A percentile compares a stretch with the other conserved stretches of the same genome.
Evolutionary conservation across 2,888 invertebrate genomes (phyloP).

Genomic region (Polyommatus iphigenia): DNA sequence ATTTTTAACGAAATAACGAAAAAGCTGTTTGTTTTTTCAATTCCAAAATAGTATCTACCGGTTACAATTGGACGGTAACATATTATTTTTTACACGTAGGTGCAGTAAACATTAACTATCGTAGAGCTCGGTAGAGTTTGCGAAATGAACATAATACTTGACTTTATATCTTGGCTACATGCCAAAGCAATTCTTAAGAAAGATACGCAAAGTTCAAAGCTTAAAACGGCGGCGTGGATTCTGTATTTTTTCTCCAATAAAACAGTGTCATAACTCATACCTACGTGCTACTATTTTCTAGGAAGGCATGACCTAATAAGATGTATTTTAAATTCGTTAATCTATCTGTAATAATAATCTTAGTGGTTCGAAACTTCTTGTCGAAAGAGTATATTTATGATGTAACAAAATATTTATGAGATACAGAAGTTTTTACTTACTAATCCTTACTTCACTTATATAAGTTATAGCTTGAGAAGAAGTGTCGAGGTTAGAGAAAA

Average conservation of each 20-base stretch:
- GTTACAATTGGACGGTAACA: not conserved
- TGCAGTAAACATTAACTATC: not conserved
- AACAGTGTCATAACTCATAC: not conserved
- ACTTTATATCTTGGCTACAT: not conserved
- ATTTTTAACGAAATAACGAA: too few species aligned
- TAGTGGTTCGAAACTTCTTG: too few species aligned
- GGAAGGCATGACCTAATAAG: not conserved
- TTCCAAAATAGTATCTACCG: too few species aligned
- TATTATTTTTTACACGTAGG: not conserved
- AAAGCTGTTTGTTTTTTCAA: too few species aligned
- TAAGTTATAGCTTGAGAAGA: too few species aligned
- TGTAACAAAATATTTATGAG: too few species aligned
- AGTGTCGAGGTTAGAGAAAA: too few species aligned
- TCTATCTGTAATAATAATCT: too few species aligned
- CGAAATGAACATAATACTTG: not conserved
- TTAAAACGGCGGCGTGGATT: not conserved
- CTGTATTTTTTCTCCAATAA: not conserved
- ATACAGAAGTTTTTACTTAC: too few species aligned
- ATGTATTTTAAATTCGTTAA: too few species aligned
- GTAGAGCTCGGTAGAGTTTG: not conserved
- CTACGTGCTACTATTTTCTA: not conserved
- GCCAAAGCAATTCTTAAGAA: slow-evolving; percentile 4
- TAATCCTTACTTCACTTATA: too few species aligned
- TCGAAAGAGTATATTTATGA: too few species aligned
- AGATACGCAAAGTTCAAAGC: not conserved